Base-by-base conservation (phyloP, 2,888 invertebrate genomes). In the Calliphora vomitoria region DNA sequence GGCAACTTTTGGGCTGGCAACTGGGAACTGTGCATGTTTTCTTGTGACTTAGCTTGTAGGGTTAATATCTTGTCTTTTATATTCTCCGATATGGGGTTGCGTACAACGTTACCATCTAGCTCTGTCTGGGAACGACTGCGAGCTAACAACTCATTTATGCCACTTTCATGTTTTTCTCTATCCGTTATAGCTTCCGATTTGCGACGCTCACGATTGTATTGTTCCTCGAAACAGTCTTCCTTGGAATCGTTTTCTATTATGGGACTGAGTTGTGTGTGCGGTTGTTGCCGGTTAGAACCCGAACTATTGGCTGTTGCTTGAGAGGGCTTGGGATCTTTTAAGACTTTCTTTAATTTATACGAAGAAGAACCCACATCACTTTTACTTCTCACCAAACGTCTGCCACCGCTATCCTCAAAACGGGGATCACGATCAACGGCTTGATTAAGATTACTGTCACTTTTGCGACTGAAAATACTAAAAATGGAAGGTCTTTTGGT, bases 171-270 rank as follows among this genome's bases (percentile, higher is more conserved):
- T 89, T 93, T 93, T 88, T 93, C 93, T 4, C 91, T 90, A 66
- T 91, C 92, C 4, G 93, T 93, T 8, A 93, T 92, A 8, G 93
- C 93, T 75, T 93, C 93, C 55, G 93, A 93, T 79, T 93, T 93
- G 74, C 93, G 93, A 20, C 93, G 90, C 86, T 93, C 93, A 3
- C 90, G 89, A 78, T 89, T 90, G 41, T 89, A 90, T 13, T 91
- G 90, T 69, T 91, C 90, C 20, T 89, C 95, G 20, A 92, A 92
- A 90, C 96, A 96, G 91, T 96, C 96, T 90, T 96, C 96, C 88
- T 96, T 94, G 18, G 96, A 96, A 13, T 96, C 95, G 88, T 96
- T 96, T 93, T 97, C 97, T 89, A 97, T 97, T 74, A 97, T 97
- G 0, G 97, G 97, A 10, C 97, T 97, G 25, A 97, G 92, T 91